Conservation (phyloP, 2,888 invertebrate species). For the Rotaria socialis region DNA sequence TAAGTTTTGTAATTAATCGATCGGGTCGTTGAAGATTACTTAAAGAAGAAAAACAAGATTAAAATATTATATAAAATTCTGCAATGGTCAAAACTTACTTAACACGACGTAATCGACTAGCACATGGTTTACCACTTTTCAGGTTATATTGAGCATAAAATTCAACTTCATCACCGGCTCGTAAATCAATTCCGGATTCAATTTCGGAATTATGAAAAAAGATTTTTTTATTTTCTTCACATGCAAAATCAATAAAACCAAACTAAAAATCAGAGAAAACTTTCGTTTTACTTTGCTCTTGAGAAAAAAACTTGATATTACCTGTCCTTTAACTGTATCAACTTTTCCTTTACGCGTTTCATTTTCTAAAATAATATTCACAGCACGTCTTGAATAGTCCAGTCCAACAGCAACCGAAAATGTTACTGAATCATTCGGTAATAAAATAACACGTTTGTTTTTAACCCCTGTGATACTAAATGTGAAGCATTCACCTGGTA, state of each 20-base stretch:
- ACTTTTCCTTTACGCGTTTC: conserved; percentile 45
- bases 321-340: conserved; percentile 46
- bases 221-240: conserved; percentile 41
- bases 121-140: conserved; percentile 43
- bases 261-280: background rate
- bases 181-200: conserved; percentile 22
- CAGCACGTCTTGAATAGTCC: conserved; percentile 39
- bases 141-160: conserved; percentile 40
- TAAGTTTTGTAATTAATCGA: conserved; percentile 41
- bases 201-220: conserved; percentile 45
- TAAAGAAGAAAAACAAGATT: background rate
- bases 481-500: conserved; percentile 19
- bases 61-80: no score
- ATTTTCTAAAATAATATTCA: conserved; percentile 38
- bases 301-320: background rate
- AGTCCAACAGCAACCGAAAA: conserved; percentile 25
- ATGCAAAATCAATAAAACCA: conserved; percentile 44
- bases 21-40: conserved; percentile 42
- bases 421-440: conserved; percentile 36
- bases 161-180: conserved; percentile 45
- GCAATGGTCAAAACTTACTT: background rate
- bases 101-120: conserved; percentile 38
- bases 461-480: conserved; percentile 27
- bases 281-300: background rate
- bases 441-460: conserved; percentile 30